Base-by-base conservation (phyloP, 2,113 vertebrate genomes). In the Machaerirhynchus nigripectus region DNA sequence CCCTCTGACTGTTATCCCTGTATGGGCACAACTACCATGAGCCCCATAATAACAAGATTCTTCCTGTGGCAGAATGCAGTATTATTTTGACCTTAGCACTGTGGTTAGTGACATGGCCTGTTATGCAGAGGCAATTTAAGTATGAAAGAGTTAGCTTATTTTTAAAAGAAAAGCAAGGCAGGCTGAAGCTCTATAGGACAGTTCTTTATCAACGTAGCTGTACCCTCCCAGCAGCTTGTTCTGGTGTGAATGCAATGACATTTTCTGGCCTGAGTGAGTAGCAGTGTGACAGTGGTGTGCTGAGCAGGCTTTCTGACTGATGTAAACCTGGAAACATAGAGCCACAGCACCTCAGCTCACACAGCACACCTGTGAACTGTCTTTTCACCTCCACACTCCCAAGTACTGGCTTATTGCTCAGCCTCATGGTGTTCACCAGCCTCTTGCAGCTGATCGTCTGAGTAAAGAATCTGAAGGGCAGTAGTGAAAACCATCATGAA, bases 151-250 rank as follows among this genome's bases (percentile, higher is more conserved):
- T 67, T 59, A 61, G 3, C 7, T 80, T 78, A 18, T 33, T 90
- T 89, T 39, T 27, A 6, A 28, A 68, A 67, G 44, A 33, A 91
- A 81, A 47, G 18, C 3, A 55, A 73, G 21, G 6, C 12, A 53
- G 64, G 26, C 13, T 80, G 71, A 68, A 80, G 33, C 8, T 86
- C 2, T 61, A 18, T n/a, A 31, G 68, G 11, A 21, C 22, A 26
- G 19, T 73, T 86, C 1, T 1, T 80, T 86, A 85, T 30, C 33
- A 46, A 2, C 31, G 6, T 6, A 23, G 8, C 39, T 63, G 52
- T 79, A 56, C n/a, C 40, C 39, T 39, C 0, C 0, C 27, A 65
- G 40, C 68, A 73, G 8, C 9, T 77, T 1, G 0, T 24, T 37
- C 59, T 77, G 55, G 13, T 59, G 30, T 64, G 60, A 77, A 73